These are phyloP conservation scores for Druon quercuslanigerum DNA, from an alignment of 1,140 invertebrate species.

Conservation along the genomic window DNA sequence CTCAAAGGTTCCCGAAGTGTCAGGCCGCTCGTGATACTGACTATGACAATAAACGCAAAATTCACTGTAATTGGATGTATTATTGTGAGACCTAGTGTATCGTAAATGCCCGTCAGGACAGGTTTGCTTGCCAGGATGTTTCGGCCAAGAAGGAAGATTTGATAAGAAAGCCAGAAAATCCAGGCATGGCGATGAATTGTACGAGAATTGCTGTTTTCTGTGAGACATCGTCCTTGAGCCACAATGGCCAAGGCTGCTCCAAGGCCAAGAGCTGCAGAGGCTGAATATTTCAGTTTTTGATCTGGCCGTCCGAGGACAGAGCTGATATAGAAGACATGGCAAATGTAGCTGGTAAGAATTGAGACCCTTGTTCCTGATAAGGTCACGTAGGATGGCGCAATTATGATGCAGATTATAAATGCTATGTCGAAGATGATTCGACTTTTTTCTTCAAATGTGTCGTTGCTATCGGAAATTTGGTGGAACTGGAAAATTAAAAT, in stretches of 20 bases:
- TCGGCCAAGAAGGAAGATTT: conserved; percentile 91
- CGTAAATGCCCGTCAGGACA: conserved; percentile 80
- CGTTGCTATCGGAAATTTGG: conserved; percentile 44
- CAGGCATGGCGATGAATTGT: conserved; percentile 96
- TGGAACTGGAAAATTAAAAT: neutral
- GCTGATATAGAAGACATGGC: conserved; percentile 84
- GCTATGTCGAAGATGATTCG: conserved; percentile 93
- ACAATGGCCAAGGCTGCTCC: conserved; percentile 94
- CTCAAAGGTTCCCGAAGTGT: conserved; percentile 78
- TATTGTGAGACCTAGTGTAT: too few species aligned
- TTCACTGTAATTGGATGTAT: conserved; percentile 81
- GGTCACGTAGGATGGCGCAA: conserved; percentile 92
- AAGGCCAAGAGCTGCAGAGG: conserved; percentile 90
- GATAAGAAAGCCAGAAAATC: conserved; percentile 96
- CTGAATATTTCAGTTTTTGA: conserved; percentile 87
- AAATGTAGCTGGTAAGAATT: conserved; percentile 85
- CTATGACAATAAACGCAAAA: conserved; percentile 80
- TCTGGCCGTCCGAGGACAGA: conserved; percentile 77
- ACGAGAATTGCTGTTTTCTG: conserved; percentile 88
- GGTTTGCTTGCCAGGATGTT: conserved; percentile 93
- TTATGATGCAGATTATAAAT: conserved; percentile 93
- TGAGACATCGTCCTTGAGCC: conserved; percentile 95
- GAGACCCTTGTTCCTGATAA: conserved; percentile 88
- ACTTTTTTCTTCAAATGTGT: conserved; percentile 87
- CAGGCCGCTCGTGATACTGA: conserved; percentile 83